Evolutionary conservation across 2,113 vertebrate species (phyloP), one percentile per base, ranked within the genome.

Genomic region (Pleuronectes platessa): DNA sequence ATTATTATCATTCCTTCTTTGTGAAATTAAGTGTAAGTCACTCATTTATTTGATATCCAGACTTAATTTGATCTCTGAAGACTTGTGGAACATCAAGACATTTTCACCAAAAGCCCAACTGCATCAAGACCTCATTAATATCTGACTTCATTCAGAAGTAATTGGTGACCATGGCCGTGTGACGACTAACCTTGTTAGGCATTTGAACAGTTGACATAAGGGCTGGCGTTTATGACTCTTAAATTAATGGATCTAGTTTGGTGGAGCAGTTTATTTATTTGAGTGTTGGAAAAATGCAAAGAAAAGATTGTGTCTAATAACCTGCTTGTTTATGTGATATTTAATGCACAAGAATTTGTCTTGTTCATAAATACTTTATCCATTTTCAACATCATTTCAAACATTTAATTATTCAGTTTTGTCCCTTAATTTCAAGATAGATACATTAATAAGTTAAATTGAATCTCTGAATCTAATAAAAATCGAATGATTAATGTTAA

Each of bases 21-120:
- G 79, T 79, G 68, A 93, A 91, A 88, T 81, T 70, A 87, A 85
- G 78, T 61, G 66, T 35, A 88, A 90, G 89, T 92, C 88, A 88
- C 59, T 87, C 68, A 87, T 83, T 90, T 85, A 82, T 81, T 89
- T 90, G 89, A 92, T 90, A 89, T 74, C 59, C 62, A 63, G 71
- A 84, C 72, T 74, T 92, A 90, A 89, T 93, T 90, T 93, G 85
- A 92, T 92, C 90, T 93, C 88, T 80, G 67, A 86, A 90, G 88
- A 90, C 87, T 88, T 82, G 83, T 45, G 76, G 78, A 79, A 91
- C 86, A 92, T 93, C 86, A 90, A 88, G 86, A 87, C 79, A 2
- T 70, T 71, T 84, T 64, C 62, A 86, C 78, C 78, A 76, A 87
- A 89, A 88, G 69, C 82, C 5, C 59, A 8, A 71, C 85, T 83